These are phyloP conservation scores for Anas bernieri DNA, from an alignment of 2,797 vertebrate genomes.

Conservation along the genomic window DNA sequence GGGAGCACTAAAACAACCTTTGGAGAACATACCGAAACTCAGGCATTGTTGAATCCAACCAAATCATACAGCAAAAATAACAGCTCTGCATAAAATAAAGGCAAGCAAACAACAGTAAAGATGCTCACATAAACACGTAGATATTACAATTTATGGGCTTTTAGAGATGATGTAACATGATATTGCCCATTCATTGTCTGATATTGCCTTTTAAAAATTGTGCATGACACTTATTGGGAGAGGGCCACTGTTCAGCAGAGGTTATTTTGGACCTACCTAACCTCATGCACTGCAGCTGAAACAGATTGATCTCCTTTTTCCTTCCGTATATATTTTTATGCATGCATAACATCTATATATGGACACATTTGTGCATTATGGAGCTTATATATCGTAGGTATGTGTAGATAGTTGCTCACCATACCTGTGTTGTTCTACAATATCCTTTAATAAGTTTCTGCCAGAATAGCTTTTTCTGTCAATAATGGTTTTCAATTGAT, in stretches of 20 bases:
- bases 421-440: background rate
- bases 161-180: background rate
- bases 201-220: background rate
- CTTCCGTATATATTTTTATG: background rate
- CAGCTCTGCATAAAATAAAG: background rate
- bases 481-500: no score
- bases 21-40: background rate
- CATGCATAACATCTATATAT: background rate
- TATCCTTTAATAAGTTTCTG: background rate
- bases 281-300: no score
- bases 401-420: background rate
- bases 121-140: background rate
- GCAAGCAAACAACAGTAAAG: background rate
- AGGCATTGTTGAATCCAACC: background rate
- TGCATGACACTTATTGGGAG: background rate
- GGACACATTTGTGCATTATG: background rate
- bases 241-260: background rate
- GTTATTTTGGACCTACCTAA: background rate
- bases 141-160: background rate
- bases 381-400: background rate
- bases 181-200: background rate
- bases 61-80: background rate
- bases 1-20: background rate
- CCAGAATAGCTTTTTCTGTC: no score
- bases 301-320: background rate